phyloP scores from a whole-genome alignment of 2,113 vertebrate genomes.

The Hippoglossus stenolepis region DNA sequence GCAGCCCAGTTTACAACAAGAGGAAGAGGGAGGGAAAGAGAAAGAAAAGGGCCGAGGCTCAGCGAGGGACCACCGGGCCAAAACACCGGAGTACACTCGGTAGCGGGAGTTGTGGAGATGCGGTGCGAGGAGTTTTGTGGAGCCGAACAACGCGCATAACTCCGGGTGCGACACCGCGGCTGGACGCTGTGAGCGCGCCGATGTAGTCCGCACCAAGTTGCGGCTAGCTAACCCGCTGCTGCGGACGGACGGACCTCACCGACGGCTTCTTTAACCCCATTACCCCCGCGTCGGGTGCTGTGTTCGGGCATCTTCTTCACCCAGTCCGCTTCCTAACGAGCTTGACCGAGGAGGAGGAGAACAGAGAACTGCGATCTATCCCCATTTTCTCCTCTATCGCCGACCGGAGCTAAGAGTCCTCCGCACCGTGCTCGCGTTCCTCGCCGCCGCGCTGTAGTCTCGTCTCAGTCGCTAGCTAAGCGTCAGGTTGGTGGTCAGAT shows the following conservation, averaged over 20 bases:
- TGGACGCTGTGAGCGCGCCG: slow-evolving; percentile 61
- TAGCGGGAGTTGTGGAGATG: slow-evolving; percentile 44
- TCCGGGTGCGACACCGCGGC: slow-evolving; percentile 18
- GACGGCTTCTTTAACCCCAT: slow-evolving; percentile 51
- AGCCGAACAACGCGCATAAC: slow-evolving; percentile 42
- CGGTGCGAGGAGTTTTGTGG: slow-evolving; percentile 57
- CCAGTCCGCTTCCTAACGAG: slow-evolving; percentile 19
- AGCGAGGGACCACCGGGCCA: slow-evolving; percentile 28
- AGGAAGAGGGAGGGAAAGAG: slow-evolving; percentile 78
- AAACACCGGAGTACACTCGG: slow-evolving; percentile 61
- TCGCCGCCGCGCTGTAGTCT: slow-evolving; percentile 51
- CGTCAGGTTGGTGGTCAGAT: slow-evolving; percentile 46
- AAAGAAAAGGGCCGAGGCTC: slow-evolving; percentile 68
- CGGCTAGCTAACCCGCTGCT: slow-evolving; percentile 81
- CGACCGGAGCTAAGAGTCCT: slow-evolving; percentile 43
- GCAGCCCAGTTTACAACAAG: slow-evolving; percentile 84
- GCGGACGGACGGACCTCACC: slow-evolving; percentile 50
- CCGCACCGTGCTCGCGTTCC: slow-evolving; percentile 46
- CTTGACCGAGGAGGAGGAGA: slow-evolving; percentile 28
- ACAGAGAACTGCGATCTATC: slow-evolving; percentile 35
- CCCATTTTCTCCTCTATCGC: slow-evolving; percentile 19
- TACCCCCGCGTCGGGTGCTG: neutral
- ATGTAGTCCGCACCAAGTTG: slow-evolving; percentile 62
- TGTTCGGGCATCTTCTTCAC: slow-evolving; percentile 24
- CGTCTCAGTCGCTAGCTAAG: slow-evolving; percentile 59